These are phyloP conservation scores for Anarhynchus alexandrinus DNA, from an alignment of 2,113 vertebrate species.

Conservation along the genomic window DNA sequence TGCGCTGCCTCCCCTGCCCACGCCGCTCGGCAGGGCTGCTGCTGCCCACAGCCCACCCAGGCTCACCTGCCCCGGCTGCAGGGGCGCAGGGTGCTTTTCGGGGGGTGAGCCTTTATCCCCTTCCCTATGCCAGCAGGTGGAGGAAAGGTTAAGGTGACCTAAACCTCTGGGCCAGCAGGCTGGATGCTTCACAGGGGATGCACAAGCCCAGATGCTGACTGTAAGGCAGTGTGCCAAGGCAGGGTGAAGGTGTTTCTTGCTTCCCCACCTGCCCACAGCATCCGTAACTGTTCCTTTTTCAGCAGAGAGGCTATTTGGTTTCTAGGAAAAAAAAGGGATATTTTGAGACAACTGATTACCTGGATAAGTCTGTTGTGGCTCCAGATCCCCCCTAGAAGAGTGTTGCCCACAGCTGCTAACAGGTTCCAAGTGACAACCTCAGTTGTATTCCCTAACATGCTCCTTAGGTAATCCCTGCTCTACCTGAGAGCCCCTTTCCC, in stretches of 20 bases:
- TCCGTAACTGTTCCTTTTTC: neutral
- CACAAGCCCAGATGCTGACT: neutral
- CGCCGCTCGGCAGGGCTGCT: neutral
- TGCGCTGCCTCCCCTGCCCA: fast-evolving
- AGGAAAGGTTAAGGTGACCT: fast-evolving
- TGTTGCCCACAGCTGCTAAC: neutral
- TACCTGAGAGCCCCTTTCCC: neutral
- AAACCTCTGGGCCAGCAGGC: neutral
- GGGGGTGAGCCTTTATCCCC: neutral
- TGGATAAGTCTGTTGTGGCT: neutral
- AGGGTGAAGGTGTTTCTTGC: neutral
- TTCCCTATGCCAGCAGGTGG: neutral
- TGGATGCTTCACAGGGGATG: neutral
- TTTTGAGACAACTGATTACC: neutral
- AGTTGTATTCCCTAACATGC: fast-evolving
- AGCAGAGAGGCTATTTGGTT: neutral
- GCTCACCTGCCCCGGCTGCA: neutral
- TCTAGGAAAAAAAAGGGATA: neutral
- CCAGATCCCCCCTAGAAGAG: neutral
- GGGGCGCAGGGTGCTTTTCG: fast-evolving
- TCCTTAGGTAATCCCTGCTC: neutral
- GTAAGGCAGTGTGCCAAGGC: neutral
- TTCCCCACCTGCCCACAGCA: neutral
- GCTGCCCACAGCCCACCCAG: neutral
- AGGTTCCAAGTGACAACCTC: neutral